Evolutionary conservation across 2,888 invertebrate genomes (phyloP).

Genomic region (Ormia ochracea): DNA sequence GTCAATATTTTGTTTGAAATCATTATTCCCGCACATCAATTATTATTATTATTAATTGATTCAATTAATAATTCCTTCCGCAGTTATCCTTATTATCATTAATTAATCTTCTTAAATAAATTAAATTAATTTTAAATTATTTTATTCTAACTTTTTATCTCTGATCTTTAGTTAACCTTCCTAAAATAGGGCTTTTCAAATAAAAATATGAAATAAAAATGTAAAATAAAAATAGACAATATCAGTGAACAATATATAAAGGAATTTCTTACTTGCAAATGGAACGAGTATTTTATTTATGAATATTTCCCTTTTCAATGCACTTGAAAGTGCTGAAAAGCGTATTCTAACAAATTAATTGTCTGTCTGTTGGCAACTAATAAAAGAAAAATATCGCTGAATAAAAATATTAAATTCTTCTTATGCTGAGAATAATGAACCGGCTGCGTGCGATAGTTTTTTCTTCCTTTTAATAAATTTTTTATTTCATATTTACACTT

Average conservation of each 20-base stretch:
- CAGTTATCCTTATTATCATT: too few species aligned
- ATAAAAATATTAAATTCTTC: neutral
- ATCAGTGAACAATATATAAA: slow-evolving; percentile 4
- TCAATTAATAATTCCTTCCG: too few species aligned
- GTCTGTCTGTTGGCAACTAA: slow-evolving; percentile 37
- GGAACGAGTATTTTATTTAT: slow-evolving; percentile 36
- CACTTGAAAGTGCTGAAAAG: slow-evolving; percentile 54
- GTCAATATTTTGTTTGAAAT: too few species aligned
- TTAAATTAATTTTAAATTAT: neutral
- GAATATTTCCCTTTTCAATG: slow-evolving; percentile 9
- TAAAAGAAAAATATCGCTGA: too few species aligned
- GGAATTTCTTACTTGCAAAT: slow-evolving; percentile 4
- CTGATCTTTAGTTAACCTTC: neutral
- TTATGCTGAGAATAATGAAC: neutral
- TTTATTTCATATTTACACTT: too few species aligned
- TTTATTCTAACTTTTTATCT: too few species aligned
- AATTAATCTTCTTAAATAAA: too few species aligned
- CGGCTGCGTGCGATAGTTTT: too few species aligned
- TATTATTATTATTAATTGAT: too few species aligned
- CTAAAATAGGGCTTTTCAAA: neutral
- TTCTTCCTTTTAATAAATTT: too few species aligned
- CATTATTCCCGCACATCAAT: too few species aligned
- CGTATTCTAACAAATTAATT: slow-evolving; percentile 53
- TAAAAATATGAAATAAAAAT: too few species aligned
- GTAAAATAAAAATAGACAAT: slow-evolving; percentile 1